A percentile compares a stretch with the other conserved stretches of the same genome.
These are phyloP conservation scores for Limanda limanda DNA, from an alignment of 2,113 vertebrate species.

Conservation along the genomic window DNA sequence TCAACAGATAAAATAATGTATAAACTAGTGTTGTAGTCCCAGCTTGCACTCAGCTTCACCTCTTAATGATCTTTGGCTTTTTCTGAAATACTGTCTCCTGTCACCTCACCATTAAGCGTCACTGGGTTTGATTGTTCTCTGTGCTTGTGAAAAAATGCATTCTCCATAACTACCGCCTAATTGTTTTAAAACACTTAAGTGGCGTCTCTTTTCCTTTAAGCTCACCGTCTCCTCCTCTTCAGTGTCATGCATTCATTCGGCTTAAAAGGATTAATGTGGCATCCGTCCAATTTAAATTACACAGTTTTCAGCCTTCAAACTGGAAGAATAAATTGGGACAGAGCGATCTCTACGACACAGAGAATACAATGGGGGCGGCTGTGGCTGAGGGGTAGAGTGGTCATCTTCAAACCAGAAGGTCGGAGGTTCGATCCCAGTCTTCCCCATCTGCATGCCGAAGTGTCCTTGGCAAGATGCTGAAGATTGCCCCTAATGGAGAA, in stretches of 20 bases:
- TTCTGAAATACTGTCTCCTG: not conserved
- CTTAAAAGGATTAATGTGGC: constrained; percentile 66
- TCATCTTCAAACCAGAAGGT: too few species aligned
- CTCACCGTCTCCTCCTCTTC: constrained; percentile 16
- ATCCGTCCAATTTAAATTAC: constrained; percentile 61
- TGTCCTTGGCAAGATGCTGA: too few species aligned
- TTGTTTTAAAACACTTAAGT: constrained; percentile 57
- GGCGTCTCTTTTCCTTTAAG: constrained; percentile 40
- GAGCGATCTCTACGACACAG: not conserved
- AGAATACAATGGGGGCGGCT: too few species aligned
- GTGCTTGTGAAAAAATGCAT: constrained; percentile 11
- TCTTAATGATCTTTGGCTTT: not conserved
- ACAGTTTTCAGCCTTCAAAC: constrained; percentile 56
- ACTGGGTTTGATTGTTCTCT: not conserved
- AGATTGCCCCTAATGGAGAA: too few species aligned
- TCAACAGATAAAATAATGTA: too few species aligned
- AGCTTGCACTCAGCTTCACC: not conserved
- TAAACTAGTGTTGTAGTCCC: not conserved
- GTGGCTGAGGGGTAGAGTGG: not conserved
- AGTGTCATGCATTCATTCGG: constrained; percentile 56
- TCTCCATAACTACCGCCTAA: constrained; percentile 13
- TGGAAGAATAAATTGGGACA: constrained; percentile 44
- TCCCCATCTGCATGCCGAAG: too few species aligned
- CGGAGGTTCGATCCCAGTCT: too few species aligned
- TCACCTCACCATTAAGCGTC: not conserved